These are phyloP conservation scores for Tiliacea citrago DNA, from an alignment of 2,888 invertebrate species.

Conservation along the genomic window DNA sequence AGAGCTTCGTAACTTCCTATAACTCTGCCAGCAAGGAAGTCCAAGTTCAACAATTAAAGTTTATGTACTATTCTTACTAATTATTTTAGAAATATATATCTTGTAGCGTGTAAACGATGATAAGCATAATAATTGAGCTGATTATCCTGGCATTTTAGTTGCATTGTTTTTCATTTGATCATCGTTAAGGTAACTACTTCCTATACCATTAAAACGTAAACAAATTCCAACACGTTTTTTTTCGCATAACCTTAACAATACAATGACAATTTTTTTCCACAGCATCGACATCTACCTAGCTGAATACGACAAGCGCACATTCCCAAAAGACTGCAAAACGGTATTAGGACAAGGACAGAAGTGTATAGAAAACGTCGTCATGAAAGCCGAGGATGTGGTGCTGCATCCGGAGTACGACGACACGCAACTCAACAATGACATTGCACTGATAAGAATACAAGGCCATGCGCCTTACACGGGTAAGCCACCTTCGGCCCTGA, in stretches of 20 bases:
- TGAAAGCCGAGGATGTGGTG: constrained; percentile 76
- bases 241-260: background rate
- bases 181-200: background rate
- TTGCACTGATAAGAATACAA: constrained; percentile 80
- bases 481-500: constrained; percentile 57
- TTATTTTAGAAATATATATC: background rate
- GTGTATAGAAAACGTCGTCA: constrained; percentile 81
- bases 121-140: background rate
- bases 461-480: constrained; percentile 82
- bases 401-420: constrained; percentile 81
- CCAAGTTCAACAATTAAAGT: background rate
- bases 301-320: constrained; percentile 85
- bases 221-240: background rate
- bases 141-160: background rate
- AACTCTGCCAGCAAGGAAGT: background rate
- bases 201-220: background rate
- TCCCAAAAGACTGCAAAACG: constrained; percentile 82
- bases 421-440: constrained; percentile 80
- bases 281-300: constrained; percentile 82
- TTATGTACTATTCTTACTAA: too few species aligned
- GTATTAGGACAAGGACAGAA: constrained; percentile 72
- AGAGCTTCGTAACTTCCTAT: background rate
- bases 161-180: too few species aligned
- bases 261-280: constrained; percentile 57
- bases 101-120: background rate